A percentile compares a stretch with the other conserved stretches of the same genome.
phyloP scores from a whole-genome alignment of 2,113 vertebrate species.

The Platysteira castanea region DNA sequence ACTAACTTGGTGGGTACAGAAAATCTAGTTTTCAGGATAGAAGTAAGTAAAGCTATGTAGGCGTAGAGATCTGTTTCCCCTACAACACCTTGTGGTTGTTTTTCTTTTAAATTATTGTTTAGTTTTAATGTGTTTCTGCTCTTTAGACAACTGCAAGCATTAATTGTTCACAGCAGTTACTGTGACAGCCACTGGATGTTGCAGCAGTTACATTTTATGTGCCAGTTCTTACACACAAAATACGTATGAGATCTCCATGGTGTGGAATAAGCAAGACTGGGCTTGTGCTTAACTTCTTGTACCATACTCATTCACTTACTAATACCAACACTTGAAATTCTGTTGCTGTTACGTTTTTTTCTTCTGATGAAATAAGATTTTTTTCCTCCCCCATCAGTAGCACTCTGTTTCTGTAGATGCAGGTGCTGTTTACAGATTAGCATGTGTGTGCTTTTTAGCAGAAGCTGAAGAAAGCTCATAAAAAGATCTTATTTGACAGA shows the following conservation, averaged over 20 bases:
- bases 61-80: background rate
- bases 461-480: background rate
- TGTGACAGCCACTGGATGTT: background rate
- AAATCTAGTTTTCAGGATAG: background rate
- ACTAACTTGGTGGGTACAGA: background rate
- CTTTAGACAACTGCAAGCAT: background rate
- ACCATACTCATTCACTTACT: background rate
- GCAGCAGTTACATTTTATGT: background rate
- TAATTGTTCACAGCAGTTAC: background rate
- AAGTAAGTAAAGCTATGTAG: background rate
- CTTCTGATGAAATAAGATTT: background rate
- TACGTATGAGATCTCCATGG: fast-evolving
- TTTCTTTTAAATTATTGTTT: background rate
- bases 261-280: background rate
- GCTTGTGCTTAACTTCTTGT: background rate
- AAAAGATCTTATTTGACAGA: background rate
- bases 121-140: background rate
- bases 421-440: background rate
- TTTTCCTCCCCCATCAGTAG: fast-evolving
- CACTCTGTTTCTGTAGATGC: background rate
- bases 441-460: background rate
- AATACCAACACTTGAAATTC: background rate
- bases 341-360: background rate
- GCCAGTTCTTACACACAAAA: background rate
- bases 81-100: background rate